Percentiles rank a stretch among this genome's conserved stretches.
Evolutionary conservation across 2,797 vertebrate species (phyloP).

Genomic region (Falco peregrinus): DNA sequence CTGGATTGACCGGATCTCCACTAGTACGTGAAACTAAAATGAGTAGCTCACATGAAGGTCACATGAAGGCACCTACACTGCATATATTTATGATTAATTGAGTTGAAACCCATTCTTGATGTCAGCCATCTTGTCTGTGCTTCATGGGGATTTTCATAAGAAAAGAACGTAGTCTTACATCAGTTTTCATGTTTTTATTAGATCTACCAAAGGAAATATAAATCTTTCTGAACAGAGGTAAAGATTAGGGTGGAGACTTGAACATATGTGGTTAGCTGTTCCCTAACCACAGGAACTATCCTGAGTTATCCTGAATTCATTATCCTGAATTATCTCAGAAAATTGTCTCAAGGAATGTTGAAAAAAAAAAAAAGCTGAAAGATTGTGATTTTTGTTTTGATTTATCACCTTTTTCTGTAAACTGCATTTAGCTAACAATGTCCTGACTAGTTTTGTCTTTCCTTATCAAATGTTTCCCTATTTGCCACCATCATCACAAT

Average conservation of each 20-base stretch:
- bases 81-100: background rate
- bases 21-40: background rate
- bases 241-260: background rate
- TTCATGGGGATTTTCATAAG: background rate
- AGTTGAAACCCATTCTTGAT: background rate
- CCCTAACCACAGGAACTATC: background rate
- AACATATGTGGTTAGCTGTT: background rate
- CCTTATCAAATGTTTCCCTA: background rate
- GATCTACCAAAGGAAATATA: accelerated
- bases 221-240: background rate
- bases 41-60: background rate
- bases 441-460: background rate
- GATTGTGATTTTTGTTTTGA: background rate
- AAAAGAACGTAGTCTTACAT: background rate
- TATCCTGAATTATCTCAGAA: background rate
- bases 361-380: background rate
- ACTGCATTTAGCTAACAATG: background rate
- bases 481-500: background rate
- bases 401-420: background rate
- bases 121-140: background rate
- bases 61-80: background rate
- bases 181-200: background rate
- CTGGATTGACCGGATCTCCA: no score
- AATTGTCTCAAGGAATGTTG: background rate
- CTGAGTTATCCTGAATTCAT: background rate